Evolutionary conservation across 1,140 invertebrate species (phyloP).

Genomic region (Dolichoris vasculosae): DNA sequence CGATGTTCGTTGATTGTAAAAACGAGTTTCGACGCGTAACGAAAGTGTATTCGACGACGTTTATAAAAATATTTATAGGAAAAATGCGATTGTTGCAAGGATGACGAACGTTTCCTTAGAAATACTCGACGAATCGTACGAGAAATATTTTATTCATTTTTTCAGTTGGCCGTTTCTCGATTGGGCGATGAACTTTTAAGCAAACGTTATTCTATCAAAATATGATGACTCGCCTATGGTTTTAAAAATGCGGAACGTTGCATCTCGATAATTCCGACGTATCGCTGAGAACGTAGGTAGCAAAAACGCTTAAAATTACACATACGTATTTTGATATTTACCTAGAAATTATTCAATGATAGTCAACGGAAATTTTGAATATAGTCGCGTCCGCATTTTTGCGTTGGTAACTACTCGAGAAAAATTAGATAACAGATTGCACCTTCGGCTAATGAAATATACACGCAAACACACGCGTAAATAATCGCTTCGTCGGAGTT

Average conservation of each 20-base stretch:
- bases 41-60: too few relatives aligned
- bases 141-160: not conserved
- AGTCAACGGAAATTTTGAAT: not conserved
- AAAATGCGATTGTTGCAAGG: too few relatives aligned
- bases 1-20: not conserved
- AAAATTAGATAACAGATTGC: constrained; percentile 26
- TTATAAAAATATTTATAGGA: not conserved
- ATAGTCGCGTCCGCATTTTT: constrained; percentile 22
- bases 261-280: too few relatives aligned
- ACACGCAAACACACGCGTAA: constrained; percentile 36
- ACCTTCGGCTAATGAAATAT: constrained; percentile 18
- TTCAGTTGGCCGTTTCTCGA: too few relatives aligned
- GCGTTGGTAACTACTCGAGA: not conserved
- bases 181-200: too few relatives aligned
- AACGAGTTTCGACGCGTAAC: not conserved
- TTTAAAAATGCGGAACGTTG: too few relatives aligned
- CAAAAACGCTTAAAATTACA: too few relatives aligned
- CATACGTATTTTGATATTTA: too few relatives aligned
- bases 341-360: not conserved
- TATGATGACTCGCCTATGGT: too few relatives aligned
- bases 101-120: not conserved
- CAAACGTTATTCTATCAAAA: too few relatives aligned
- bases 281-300: too few relatives aligned
- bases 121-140: too few relatives aligned
- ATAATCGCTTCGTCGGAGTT: constrained; percentile 6